phyloP scores from a whole-genome alignment of 2,888 invertebrate species.

The Tenthredo scrophulariae region DNA sequence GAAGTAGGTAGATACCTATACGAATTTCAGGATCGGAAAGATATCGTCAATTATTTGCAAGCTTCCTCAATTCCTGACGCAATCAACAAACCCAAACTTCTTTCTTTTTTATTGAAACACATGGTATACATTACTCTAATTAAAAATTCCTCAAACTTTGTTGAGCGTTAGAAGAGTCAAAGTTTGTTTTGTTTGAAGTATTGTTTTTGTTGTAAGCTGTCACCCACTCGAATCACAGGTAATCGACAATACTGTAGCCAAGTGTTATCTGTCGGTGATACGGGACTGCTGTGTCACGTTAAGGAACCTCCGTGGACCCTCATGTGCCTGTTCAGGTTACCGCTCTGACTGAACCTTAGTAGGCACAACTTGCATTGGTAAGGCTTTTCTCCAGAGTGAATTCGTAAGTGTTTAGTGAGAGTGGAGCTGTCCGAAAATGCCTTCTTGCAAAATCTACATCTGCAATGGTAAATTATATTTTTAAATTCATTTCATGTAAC shows the following conservation, averaged over 20 bases:
- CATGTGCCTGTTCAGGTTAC: constrained; percentile 99
- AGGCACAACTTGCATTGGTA: constrained; percentile 98
- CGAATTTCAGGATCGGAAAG: constrained; percentile 1
- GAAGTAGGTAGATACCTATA: background rate
- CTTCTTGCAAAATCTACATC: constrained; percentile 97
- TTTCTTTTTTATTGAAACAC: constrained; percentile 40
- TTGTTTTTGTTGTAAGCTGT: constrained; percentile 69
- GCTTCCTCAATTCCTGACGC: background rate
- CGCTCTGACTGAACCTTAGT: constrained; percentile 98
- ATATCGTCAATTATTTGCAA: constrained; percentile 1
- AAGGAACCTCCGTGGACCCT: constrained; percentile 89
- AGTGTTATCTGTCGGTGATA: constrained; percentile 52
- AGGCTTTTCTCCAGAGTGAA: constrained; percentile 95
- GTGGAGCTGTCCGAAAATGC: constrained; percentile 99
- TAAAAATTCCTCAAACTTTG: constrained; percentile 9
- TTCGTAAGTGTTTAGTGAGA: constrained; percentile 96
- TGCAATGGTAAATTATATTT: constrained; percentile 69
- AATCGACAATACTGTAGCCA: constrained; percentile 74
- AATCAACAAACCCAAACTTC: constrained; percentile 3
- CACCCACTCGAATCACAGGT: constrained; percentile 75
- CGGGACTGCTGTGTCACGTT: constrained; percentile 72
- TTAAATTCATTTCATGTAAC: background rate
- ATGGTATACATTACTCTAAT: constrained; percentile 20
- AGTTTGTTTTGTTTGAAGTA: constrained; percentile 53
- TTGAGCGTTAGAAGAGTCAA: constrained; percentile 5